Conservation (phyloP, 2,113 vertebrate species). For the Noturus placidus region DNA sequence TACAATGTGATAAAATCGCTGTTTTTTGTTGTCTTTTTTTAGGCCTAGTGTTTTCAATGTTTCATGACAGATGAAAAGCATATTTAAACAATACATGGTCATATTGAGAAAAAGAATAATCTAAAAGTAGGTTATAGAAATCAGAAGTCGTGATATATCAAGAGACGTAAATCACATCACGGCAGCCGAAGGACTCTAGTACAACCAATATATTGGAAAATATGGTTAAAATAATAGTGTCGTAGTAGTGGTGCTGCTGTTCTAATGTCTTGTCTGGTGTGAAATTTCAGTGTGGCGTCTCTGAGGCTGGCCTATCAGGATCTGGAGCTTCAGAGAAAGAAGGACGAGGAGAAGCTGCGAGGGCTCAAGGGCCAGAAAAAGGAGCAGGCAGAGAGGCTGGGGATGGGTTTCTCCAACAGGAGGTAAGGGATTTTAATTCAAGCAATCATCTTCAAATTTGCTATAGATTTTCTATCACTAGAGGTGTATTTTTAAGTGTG, state of each 20-base stretch:
- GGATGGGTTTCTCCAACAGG: slow-evolving; percentile 84
- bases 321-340: slow-evolving; percentile 82
- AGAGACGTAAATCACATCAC: background rate
- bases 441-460: background rate
- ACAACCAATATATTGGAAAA: background rate
- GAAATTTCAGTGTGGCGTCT: slow-evolving; percentile 73
- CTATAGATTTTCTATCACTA: background rate
- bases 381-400: slow-evolving; percentile 84
- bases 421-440: slow-evolving; percentile 58
- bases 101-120: background rate
- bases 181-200: background rate
- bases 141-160: background rate
- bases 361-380: slow-evolving; percentile 79
- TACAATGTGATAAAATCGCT: background rate
- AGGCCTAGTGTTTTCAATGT: background rate
- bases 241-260: background rate
- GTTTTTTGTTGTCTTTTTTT: no score
- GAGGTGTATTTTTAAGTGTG: background rate
- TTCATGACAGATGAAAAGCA: background rate
- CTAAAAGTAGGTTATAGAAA: background rate
- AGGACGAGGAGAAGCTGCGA: slow-evolving; percentile 74
- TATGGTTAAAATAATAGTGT: background rate
- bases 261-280: background rate
- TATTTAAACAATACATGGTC: background rate
- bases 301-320: slow-evolving; percentile 85